Percentiles rank a stretch among this genome's conserved stretches.
Conservation (phyloP, 2,888 invertebrate genomes). For the Phoenoteleia sp. region DNA sequence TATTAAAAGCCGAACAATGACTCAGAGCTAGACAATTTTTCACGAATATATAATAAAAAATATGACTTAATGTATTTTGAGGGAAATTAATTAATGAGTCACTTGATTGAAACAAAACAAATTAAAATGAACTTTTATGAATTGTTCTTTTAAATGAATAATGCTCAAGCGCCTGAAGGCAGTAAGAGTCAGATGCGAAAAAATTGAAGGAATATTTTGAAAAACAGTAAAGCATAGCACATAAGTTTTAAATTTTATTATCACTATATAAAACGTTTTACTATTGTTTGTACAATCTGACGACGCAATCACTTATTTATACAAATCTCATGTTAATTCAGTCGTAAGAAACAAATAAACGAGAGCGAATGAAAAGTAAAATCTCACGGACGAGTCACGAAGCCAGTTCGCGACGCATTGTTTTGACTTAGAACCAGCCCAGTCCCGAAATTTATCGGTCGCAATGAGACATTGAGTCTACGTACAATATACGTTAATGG, state of each 20-base stretch:
- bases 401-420: slow-evolving; percentile 33
- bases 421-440: slow-evolving; percentile 31
- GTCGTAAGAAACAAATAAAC: slow-evolving; percentile 33
- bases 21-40: slow-evolving; percentile 39
- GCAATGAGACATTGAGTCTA: slow-evolving; percentile 3
- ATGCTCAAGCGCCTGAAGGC: neutral
- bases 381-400: slow-evolving; percentile 22
- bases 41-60: slow-evolving; percentile 42
- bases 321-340: slow-evolving; percentile 38
- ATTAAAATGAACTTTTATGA: too few relatives aligned
- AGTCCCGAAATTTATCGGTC: neutral
- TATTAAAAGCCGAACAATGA: slow-evolving; percentile 37
- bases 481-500: slow-evolving; percentile 22
- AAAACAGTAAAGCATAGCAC: slow-evolving; percentile 18
- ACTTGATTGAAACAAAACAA: too few relatives aligned
- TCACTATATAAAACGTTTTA: slow-evolving; percentile 35
- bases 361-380: slow-evolving; percentile 5
- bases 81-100: too few relatives aligned
- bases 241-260: slow-evolving; percentile 32
- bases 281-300: slow-evolving; percentile 32
- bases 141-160: too few relatives aligned
- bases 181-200: neutral
- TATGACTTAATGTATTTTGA: neutral
- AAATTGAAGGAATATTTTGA: slow-evolving; percentile 32
- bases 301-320: slow-evolving; percentile 27